Conservation (phyloP, 2,113 vertebrate genomes). For the Sapayoa aenigma region DNA sequence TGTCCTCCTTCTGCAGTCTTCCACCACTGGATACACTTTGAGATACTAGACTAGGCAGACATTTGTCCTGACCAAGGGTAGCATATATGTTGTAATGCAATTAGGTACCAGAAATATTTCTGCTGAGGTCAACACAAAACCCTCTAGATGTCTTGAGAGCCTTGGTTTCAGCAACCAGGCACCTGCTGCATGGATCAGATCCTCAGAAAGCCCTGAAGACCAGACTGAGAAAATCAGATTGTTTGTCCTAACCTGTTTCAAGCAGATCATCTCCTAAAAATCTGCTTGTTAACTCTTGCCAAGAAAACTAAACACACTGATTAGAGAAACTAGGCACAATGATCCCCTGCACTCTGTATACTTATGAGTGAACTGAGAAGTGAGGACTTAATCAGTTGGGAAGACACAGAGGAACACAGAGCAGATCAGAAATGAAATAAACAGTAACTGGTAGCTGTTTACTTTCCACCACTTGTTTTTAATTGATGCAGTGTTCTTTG, state of each 20-base stretch:
- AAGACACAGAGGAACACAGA: neutral
- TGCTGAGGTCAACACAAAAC: neutral
- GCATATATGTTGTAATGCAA: neutral
- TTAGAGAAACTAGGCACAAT: neutral
- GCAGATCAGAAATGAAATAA: neutral
- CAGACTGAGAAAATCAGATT: neutral
- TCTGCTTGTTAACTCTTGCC: neutral
- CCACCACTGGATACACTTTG: neutral
- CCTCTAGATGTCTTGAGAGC: neutral
- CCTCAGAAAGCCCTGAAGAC: neutral
- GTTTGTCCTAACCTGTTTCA: neutral
- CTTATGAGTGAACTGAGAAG: neutral
- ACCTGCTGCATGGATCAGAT: neutral
- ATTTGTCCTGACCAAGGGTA: neutral
- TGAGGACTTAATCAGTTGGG: neutral
- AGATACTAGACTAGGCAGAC: neutral
- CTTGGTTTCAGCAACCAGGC: neutral
- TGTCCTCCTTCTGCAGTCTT: neutral
- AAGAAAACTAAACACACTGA: neutral
- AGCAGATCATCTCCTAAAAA: neutral
- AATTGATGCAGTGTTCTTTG: neutral
- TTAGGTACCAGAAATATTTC: neutral
- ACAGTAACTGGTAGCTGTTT: neutral
- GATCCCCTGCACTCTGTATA: neutral
- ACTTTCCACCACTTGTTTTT: neutral